Evolutionary conservation across 1,140 invertebrate species (phyloP), one percentile per base, ranked within the genome.

Genomic region (Daktulosphaira vitifoliae): DNA sequence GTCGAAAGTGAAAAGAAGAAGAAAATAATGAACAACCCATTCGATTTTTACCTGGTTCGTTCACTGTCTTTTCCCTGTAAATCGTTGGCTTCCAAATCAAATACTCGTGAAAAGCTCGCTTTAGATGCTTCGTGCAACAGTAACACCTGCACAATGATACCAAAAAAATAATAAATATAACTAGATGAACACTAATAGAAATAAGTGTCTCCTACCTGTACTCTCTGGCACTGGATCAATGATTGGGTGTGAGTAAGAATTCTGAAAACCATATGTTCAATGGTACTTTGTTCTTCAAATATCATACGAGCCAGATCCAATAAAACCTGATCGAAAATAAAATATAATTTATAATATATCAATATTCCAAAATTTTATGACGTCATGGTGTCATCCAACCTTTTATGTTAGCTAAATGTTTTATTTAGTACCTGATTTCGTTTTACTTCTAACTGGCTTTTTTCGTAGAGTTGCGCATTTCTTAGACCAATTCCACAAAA

Each of bases 221-320:
- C 90, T 68, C 91, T 81, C 76, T 95, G 88, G 79, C 92, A 96
- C 73, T 93, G 89, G 69, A 96, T 90, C 20, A 96, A 78, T 68
- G 90, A 92, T 76, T 95, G 91, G 39, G 90, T 96, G 76, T 97
- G 92, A 38, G 90, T 90, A 71, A 96, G 80, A 73, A 97, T 96
- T 76, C 93, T 84, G 69, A 92, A 85, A 67, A 96, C 92, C 81
- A 96, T 90, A 73, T 90, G 89, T 72, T 96, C 92, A 69, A 96
- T 92, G 68, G 92, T 96, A 76, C 89, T 94, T 77, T 96, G 93
- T 75, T 97, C 92, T 74, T 96, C 92, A 74, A 97, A 97, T 70
- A 97, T 92, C 86, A 96, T 93, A 69, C 92, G 81, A 3, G 92
- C 93, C 71, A 97, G 78, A 75, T 97, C 92, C 64, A 97, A 76